phyloP scores from a whole-genome alignment of 2,888 invertebrate genomes.

The Thymelicus acteon region DNA sequence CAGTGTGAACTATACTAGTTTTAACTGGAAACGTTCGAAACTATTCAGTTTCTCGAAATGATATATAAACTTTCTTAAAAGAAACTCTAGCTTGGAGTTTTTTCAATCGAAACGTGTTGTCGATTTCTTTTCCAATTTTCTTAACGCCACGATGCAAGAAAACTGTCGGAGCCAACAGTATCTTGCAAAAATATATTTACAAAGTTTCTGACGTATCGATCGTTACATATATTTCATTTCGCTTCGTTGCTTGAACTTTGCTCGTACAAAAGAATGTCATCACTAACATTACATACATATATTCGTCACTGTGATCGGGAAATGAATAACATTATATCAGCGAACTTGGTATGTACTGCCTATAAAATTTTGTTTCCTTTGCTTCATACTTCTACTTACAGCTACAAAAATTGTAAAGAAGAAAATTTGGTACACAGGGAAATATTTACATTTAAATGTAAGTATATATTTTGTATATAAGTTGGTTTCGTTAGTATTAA shows the following conservation, averaged over 20 bases:
- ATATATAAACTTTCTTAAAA: background rate
- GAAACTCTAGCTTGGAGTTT: background rate
- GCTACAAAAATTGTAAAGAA: conserved; percentile 83
- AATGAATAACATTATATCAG: conserved; percentile 11
- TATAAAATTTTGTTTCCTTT: conserved; percentile 23
- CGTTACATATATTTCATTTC: background rate
- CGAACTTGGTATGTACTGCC: conserved; percentile 2
- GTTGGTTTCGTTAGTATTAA: conserved; percentile 69
- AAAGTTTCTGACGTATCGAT: background rate
- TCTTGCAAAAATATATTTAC: conserved; percentile 12
- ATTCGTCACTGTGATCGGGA: conserved; percentile 7
- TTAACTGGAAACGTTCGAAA: background rate
- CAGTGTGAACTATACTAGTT: background rate
- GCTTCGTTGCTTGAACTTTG: conserved; percentile 1
- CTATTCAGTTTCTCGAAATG: background rate
- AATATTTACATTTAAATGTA: conserved; percentile 76
- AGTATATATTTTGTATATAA: conserved; percentile 80
- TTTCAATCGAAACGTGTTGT: background rate
- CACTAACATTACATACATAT: conserved; percentile 11
- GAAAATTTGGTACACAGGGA: conserved; percentile 81
- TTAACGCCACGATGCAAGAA: background rate
- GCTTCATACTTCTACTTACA: conserved; percentile 53
- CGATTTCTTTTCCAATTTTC: conserved; percentile 8
- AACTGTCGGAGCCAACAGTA: conserved; percentile 29
- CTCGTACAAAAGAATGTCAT: background rate